Percentiles rank a stretch among this genome's conserved stretches.
phyloP scores from a whole-genome alignment of 2,888 invertebrate species.

The Rhagophthalmus giganteus region DNA sequence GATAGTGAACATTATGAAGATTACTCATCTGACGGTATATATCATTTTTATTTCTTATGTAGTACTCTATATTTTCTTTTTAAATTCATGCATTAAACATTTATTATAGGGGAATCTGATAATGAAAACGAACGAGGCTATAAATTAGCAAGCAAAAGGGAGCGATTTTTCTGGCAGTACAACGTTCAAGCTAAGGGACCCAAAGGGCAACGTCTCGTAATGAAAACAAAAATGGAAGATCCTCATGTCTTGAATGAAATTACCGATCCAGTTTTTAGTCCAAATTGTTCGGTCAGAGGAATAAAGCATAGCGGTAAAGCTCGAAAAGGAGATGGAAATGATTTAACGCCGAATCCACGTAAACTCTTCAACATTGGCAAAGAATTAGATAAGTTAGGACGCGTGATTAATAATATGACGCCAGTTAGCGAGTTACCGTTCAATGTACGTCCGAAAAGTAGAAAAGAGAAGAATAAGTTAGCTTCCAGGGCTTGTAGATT shows the following conservation, averaged over 20 bases:
- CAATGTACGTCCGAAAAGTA: slow-evolving; percentile 85
- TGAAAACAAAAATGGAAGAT: slow-evolving; percentile 84
- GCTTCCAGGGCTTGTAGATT: slow-evolving; percentile 95
- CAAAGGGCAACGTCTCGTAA: slow-evolving; percentile 86
- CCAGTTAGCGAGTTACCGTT: slow-evolving; percentile 92
- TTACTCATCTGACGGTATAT: slow-evolving; percentile 74
- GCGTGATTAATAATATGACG: slow-evolving; percentile 93
- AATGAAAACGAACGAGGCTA: slow-evolving; percentile 62
- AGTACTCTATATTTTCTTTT: slow-evolving; percentile 60
- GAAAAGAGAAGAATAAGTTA: slow-evolving; percentile 96
- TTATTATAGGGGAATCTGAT: slow-evolving; percentile 62
- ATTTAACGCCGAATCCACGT: slow-evolving; percentile 91
- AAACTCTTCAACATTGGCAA: slow-evolving; percentile 89
- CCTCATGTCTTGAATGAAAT: slow-evolving; percentile 89
- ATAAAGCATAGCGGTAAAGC: slow-evolving; percentile 87
- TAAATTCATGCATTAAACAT: not conserved
- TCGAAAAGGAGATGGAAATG: slow-evolving; percentile 96
- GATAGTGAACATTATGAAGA: slow-evolving; percentile 88
- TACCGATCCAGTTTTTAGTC: slow-evolving; percentile 96
- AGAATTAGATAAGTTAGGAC: slow-evolving; percentile 87
- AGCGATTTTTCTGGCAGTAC: slow-evolving; percentile 96
- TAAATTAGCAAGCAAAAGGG: slow-evolving; percentile 63
- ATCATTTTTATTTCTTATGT: slow-evolving; percentile 67
- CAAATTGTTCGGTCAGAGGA: slow-evolving; percentile 85
- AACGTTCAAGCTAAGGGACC: slow-evolving; percentile 98